These are phyloP conservation scores for Pachydiplax longipennis DNA, from an alignment of 2,888 invertebrate genomes.

Conservation along the genomic window DNA sequence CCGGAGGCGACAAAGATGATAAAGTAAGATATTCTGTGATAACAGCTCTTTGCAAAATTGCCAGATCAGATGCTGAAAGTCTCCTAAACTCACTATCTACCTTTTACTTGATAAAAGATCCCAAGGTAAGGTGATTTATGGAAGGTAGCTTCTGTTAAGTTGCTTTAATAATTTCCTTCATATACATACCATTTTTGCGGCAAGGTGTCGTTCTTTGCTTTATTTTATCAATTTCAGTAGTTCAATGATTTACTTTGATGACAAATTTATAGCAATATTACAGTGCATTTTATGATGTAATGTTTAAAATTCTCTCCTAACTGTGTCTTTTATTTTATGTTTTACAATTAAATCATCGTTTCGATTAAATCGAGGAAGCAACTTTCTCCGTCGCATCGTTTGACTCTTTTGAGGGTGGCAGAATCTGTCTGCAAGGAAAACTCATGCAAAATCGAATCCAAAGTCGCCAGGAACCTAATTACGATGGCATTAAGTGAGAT, in stretches of 20 bases:
- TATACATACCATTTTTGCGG: too few relatives aligned
- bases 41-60: conserved; percentile 75
- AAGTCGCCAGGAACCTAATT: conserved; percentile 69
- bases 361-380: conserved; percentile 50
- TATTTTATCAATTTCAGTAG: not conserved
- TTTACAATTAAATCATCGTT: not conserved
- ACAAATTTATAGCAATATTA: too few relatives aligned
- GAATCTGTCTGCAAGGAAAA: conserved; percentile 67
- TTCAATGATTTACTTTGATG: too few relatives aligned
- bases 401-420: conserved; percentile 63
- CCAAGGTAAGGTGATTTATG: conserved; percentile 63
- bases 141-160: not conserved
- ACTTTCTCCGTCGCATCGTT: conserved; percentile 58
- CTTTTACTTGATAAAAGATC: conserved; percentile 69
- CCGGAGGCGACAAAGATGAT: conserved; percentile 74
- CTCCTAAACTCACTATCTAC: conserved; percentile 74
- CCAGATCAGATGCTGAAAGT: conserved; percentile 75
- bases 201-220: not conserved
- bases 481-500: conserved; percentile 77
- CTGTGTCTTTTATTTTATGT: not conserved
- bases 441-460: conserved; percentile 65
- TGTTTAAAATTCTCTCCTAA: not conserved
- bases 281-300: too few relatives aligned
- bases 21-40: conserved; percentile 74
- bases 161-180: too few relatives aligned